These are phyloP conservation scores for Brachionus asplanchnoidis DNA, from an alignment of 1,140 invertebrate genomes.

Conservation along the genomic window DNA sequence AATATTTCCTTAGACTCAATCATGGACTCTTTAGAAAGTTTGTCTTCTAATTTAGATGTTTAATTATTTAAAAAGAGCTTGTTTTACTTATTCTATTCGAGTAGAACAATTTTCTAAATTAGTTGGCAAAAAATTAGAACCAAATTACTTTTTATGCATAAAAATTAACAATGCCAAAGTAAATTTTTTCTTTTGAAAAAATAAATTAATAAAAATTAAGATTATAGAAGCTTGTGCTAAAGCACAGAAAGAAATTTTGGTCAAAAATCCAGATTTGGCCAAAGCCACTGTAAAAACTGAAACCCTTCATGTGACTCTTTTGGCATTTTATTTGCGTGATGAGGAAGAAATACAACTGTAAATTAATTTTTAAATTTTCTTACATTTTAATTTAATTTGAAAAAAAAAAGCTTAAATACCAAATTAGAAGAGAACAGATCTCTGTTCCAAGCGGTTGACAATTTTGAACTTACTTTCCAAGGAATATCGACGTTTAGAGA, in stretches of 20 bases:
- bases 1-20: not conserved
- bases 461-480: slow-evolving; percentile 19
- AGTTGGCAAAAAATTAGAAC: not conserved
- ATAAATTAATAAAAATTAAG: not conserved
- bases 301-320: slow-evolving; percentile 17
- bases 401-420: not conserved
- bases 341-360: not conserved
- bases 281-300: not conserved
- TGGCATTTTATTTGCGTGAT: not conserved
- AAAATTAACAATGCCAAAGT: slow-evolving; percentile 33
- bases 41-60: slow-evolving; percentile 9
- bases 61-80: not conserved
- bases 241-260: not conserved
- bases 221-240: slow-evolving; percentile 2
- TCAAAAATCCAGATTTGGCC: not conserved
- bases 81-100: not conserved
- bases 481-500: slow-evolving; percentile 16
- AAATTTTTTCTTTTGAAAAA: not conserved
- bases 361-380: not conserved
- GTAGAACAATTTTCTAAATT: not conserved
- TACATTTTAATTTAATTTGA: not conserved
- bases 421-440: not conserved
- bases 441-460: not conserved
- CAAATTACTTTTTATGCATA: slow-evolving; percentile 41
- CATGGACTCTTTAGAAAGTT: not conserved